Evolutionary conservation across 2,113 vertebrate genomes (phyloP), one percentile per base, ranked within the genome.

Genomic region (Callopanchax toddi): DNA sequence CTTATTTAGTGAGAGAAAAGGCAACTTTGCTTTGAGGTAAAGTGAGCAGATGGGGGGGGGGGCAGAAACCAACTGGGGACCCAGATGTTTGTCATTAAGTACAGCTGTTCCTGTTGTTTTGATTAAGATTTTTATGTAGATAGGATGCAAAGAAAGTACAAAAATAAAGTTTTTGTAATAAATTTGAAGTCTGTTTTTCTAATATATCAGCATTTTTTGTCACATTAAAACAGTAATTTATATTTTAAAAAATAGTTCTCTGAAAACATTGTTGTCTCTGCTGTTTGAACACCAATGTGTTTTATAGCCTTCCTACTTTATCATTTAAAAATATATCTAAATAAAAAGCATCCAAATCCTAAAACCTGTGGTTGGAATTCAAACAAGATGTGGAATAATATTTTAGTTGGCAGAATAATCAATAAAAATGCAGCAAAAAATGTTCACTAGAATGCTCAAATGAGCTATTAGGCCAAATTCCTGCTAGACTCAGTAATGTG

Each of bases 31-130:
- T 10, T 54, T 18, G 6, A 6, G 0, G 48, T 20, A 36, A 57
- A 50, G 17, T 39, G 21, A 40, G 17, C 37, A 16, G 32, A 32
- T 1, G 29, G 29, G 1, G 29, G n/a, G 48, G 44, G 44, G 18
- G 29, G 44, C 42, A n/a, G n/a, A 17, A 44, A 20, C 5, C 12
- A 9, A 4, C 18, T 48, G 15, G 29, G 43, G 26, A 40, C 40
- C 5, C 21, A 68, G 40, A 52, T 16, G 12, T 7, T 2, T 3
- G 15, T 32, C 58, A 8, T 8, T 21, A 36, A 36, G 2, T n/a
- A n/a, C 5, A 25, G 0, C 15, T 37, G 2, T 22, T 25, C 43
- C 1, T n/a, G 39, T 57, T 54, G 61, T 81, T 71, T 76, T 29
- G 50, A 62, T 39, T 45, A 1, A 49, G 6, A 23, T 22, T 50